Percentiles rank a stretch among this genome's conserved stretches.
These are phyloP conservation scores for Sinella curviseta DNA, from an alignment of 1,140 invertebrate species.

Conservation along the genomic window DNA sequence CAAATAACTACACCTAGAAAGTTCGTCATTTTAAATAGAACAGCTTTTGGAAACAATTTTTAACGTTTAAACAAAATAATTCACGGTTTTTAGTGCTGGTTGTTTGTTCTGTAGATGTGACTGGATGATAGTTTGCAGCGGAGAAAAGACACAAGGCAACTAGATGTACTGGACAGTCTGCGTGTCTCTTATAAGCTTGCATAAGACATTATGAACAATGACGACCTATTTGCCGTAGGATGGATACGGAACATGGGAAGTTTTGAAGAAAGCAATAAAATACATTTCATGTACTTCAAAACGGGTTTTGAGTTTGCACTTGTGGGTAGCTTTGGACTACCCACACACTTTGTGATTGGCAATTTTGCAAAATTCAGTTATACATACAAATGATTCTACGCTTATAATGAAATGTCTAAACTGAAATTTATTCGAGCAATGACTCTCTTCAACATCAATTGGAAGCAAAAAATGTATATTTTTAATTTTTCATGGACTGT, in stretches of 20 bases:
- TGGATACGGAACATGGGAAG: not conserved
- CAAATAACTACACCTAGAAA: not conserved
- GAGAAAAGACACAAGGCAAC: too few species aligned
- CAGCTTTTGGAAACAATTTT: not conserved
- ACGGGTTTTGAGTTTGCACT: not conserved
- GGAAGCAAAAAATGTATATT: not conserved
- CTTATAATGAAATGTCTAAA: not conserved
- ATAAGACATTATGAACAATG: not conserved
- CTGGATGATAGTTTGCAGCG: too few species aligned
- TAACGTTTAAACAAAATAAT: not conserved
- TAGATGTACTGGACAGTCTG: not conserved
- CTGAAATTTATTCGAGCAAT: not conserved
- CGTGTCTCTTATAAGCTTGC: not conserved
- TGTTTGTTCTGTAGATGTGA: not conserved
- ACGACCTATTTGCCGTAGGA: not conserved
- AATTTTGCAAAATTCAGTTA: not conserved
- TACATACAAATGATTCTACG: not conserved
- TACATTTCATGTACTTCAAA: not conserved
- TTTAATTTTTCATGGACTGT: not conserved
- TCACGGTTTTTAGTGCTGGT: not conserved
- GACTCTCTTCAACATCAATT: not conserved
- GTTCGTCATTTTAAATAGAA: not conserved
- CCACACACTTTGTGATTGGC: not conserved
- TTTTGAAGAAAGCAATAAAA: not conserved
- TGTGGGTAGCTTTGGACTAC: not conserved